phyloP scores from a whole-genome alignment of 2,113 vertebrate genomes.

The Todiramphus chloris region DNA sequence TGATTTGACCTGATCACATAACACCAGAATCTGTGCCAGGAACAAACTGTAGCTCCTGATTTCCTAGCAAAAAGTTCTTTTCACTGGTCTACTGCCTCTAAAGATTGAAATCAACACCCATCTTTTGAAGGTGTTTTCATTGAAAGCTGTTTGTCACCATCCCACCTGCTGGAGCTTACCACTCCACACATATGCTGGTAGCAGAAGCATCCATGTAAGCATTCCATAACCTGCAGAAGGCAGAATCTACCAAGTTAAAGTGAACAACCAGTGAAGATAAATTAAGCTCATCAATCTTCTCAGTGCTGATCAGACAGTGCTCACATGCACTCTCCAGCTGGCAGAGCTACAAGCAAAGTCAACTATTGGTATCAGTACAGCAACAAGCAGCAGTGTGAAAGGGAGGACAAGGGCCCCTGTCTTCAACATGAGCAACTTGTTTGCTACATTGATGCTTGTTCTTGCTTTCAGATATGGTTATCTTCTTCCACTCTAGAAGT shows the following conservation, averaged over 20 bases:
- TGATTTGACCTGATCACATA: background rate
- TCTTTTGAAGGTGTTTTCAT: background rate
- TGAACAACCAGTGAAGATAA: background rate
- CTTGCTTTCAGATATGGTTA: background rate
- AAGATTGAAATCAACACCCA: background rate
- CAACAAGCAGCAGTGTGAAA: background rate
- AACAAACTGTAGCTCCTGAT: background rate
- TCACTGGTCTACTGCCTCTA: background rate
- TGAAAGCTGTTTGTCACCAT: background rate
- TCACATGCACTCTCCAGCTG: background rate
- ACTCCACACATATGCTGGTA: background rate
- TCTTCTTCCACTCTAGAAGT: background rate
- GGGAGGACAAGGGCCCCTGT: background rate
- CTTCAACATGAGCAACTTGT: background rate
- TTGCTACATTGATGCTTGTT: background rate
- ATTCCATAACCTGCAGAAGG: background rate
- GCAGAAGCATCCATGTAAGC: background rate
- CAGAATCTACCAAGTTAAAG: background rate
- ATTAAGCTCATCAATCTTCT: background rate
- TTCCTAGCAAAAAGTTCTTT: background rate
- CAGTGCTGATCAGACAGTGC: rapidly evolving
- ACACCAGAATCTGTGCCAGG: background rate
- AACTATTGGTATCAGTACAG: background rate
- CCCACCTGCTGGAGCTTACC: background rate
- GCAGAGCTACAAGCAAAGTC: background rate